phyloP scores from a whole-genome alignment of 2,888 invertebrate species.

The Stratiomys singularior region DNA sequence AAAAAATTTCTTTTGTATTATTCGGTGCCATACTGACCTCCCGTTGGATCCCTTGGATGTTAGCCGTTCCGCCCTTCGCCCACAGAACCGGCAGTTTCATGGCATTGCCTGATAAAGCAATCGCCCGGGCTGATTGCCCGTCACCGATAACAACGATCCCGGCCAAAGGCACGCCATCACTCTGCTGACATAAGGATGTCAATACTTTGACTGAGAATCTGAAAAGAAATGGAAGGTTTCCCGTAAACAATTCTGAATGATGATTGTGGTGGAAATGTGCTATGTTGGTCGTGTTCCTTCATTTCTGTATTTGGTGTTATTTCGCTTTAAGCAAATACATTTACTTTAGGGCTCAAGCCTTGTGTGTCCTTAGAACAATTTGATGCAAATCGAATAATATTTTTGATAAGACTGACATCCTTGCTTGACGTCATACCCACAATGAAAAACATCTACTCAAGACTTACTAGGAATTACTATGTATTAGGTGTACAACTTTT shows the following conservation, averaged over 20 bases:
- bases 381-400: no score
- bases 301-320: no score
- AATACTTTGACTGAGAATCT: conserved; percentile 58
- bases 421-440: no score
- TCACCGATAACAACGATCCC: conserved; percentile 57
- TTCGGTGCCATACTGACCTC: conserved; percentile 53
- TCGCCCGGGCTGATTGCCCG: conserved; percentile 57
- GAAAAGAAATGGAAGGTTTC: conserved; percentile 22
- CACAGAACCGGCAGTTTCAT: conserved; percentile 58
- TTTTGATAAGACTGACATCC: no score
- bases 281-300: no score
- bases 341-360: no score
- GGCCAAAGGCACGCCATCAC: conserved; percentile 56
- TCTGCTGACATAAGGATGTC: conserved; percentile 56
- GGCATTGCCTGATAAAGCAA: conserved; percentile 56
- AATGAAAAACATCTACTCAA: no score
- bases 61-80: conserved; percentile 58
- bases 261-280: not conserved
- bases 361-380: no score
- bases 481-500: no score
- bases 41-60: conserved; percentile 55
- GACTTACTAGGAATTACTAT: no score
- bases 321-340: no score
- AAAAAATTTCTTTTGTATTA: not conserved
- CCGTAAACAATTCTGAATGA: not conserved